These are phyloP conservation scores for Nesometra sesokonis DNA, from an alignment of 35 echinoderm and acorn worm genomes.

Conservation along the genomic window DNA sequence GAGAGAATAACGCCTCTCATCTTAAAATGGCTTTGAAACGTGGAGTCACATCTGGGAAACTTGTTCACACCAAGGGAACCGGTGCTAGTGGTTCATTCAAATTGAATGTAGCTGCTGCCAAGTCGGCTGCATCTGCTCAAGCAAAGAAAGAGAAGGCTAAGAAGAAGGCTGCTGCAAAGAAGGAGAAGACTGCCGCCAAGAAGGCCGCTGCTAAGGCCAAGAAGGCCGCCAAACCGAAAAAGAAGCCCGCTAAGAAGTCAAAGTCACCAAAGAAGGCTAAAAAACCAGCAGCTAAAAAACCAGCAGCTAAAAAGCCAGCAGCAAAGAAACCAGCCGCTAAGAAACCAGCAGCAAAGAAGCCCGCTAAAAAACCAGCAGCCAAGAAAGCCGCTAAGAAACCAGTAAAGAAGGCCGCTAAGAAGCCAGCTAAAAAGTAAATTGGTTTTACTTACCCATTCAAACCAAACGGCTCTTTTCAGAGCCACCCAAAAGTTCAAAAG, in stretches of 20 bases:
- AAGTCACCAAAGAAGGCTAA: slow-evolving; percentile 3
- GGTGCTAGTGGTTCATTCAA: slow-evolving; percentile 72
- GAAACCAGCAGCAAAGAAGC: too few relatives aligned
- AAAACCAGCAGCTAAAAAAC: too few relatives aligned
- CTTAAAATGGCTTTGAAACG: too few relatives aligned
- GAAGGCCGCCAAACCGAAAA: slow-evolving; percentile 5
- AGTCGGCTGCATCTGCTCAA: slow-evolving; percentile 1
- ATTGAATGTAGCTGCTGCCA: not conserved
- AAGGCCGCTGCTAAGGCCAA: slow-evolving; percentile 16
- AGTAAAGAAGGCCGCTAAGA: slow-evolving; percentile 30
- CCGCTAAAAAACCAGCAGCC: too few relatives aligned
- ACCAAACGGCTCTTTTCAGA: too few relatives aligned
- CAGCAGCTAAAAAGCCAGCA: too few relatives aligned
- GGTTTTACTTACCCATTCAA: too few relatives aligned
- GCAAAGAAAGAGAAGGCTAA: slow-evolving; percentile 54
- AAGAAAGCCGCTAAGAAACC: too few relatives aligned
- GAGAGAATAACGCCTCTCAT: slow-evolving; percentile 57
- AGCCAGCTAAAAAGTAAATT: too few relatives aligned
- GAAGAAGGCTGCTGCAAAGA: slow-evolving; percentile 7
- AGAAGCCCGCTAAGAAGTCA: slow-evolving; percentile 30
- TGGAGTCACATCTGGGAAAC: not conserved
- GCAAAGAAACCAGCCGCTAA: too few relatives aligned
- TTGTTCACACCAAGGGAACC: slow-evolving; percentile 46
- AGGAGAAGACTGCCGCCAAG: slow-evolving; percentile 34
- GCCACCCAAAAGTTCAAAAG: too few relatives aligned